Conservation (phyloP, 2,888 invertebrate genomes). For the Peribatodes rhomboidaria region DNA sequence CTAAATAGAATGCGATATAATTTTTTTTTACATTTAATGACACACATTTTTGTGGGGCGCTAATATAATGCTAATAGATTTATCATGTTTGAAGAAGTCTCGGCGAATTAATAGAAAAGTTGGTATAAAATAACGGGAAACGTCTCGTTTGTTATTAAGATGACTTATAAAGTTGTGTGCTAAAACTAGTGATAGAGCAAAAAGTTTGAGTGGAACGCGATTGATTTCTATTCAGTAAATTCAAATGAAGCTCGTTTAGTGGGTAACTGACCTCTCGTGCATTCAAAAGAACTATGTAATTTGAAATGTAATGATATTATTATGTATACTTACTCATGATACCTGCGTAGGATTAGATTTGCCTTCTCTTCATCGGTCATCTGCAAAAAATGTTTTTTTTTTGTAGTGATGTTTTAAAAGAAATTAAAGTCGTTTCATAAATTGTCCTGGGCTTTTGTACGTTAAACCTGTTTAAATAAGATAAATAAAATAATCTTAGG, state of each 20-base stretch:
- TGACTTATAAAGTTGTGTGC: not conserved
- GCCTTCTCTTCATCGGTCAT: not conserved
- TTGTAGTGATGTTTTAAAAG: not conserved
- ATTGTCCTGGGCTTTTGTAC: not conserved
- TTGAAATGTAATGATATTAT: slow-evolving; percentile 8
- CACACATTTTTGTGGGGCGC: not conserved
- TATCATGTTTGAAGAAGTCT: slow-evolving; percentile 1
- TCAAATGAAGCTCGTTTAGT: slow-evolving; percentile 24
- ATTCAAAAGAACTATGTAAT: slow-evolving; percentile 11
- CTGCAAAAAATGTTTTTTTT: slow-evolving; percentile 1
- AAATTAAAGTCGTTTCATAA: not conserved
- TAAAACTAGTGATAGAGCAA: slow-evolving; percentile 16
- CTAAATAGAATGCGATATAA: slow-evolving; percentile 8
- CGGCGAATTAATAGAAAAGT: not conserved
- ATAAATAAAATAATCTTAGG: slow-evolving; percentile 2
- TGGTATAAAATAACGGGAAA: slow-evolving; percentile 16
- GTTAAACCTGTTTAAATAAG: not conserved
- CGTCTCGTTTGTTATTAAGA: not conserved
- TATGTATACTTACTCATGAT: not conserved
- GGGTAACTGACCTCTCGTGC: slow-evolving; percentile 26
- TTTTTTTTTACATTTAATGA: not conserved
- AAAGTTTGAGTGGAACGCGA: slow-evolving; percentile 27
- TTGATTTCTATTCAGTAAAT: slow-evolving; percentile 22
- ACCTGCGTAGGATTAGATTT: not conserved
- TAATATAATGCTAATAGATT: slow-evolving; percentile 15